These are phyloP conservation scores for Tupiocoris notatus DNA, from an alignment of 2,888 invertebrate species.

Conservation along the genomic window DNA sequence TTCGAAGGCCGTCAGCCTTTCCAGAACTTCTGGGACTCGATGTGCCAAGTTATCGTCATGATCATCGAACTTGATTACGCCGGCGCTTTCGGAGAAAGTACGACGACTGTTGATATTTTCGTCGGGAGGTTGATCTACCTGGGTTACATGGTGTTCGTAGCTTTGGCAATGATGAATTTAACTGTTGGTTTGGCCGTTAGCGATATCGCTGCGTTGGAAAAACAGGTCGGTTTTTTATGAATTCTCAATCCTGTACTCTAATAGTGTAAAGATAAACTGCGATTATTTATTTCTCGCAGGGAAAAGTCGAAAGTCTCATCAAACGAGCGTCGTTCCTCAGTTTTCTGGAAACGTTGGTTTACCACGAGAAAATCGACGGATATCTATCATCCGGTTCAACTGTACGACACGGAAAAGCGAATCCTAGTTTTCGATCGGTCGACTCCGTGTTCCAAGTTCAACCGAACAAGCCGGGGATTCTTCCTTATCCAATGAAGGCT, in stretches of 20 bases:
- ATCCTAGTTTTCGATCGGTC: conserved; percentile 22
- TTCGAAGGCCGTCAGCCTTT: conserved; percentile 59
- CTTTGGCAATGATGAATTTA: conserved; percentile 62
- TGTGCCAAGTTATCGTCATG: conserved; percentile 62
- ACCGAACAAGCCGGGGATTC: conserved; percentile 17
- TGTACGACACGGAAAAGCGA: not conserved
- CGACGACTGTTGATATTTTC: conserved; percentile 55
- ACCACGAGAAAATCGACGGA: conserved; percentile 56
- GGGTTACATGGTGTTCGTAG: conserved; percentile 59
- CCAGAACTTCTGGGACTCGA: conserved; percentile 58
- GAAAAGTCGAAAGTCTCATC: conserved; percentile 59
- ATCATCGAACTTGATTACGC: conserved; percentile 61
- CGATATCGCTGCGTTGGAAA: conserved; percentile 60
- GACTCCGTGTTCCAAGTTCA: not conserved
- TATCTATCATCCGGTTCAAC: conserved; percentile 51
- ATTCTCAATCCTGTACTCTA: not conserved
- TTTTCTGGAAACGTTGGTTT: conserved; percentile 58
- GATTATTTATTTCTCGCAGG: conserved; percentile 49
- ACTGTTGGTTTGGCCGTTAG: conserved; percentile 63
- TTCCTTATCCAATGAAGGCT: not conserved
- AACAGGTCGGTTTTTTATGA: conserved; percentile 51
- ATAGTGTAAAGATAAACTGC: conserved; percentile 41
- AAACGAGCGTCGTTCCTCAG: conserved; percentile 61
- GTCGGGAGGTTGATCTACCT: conserved; percentile 58
- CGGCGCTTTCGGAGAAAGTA: conserved; percentile 55